These are phyloP conservation scores for Alosa sapidissima DNA, from an alignment of 2,797 vertebrate genomes.

Conservation along the genomic window DNA sequence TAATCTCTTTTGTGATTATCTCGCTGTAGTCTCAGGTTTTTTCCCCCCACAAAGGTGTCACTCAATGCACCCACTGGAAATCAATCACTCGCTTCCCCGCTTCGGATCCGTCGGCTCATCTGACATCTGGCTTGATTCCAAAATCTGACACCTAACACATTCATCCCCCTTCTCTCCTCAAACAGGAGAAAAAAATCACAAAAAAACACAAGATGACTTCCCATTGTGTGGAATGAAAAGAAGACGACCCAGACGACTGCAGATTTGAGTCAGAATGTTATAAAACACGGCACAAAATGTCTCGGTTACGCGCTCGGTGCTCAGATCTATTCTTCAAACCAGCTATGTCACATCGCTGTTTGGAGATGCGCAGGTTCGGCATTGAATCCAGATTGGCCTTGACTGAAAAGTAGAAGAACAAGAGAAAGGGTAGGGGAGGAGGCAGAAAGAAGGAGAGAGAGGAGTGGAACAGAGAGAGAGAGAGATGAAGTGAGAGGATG, in stretches of 20 bases:
- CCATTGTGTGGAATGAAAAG: neutral
- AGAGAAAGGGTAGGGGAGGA: neutral
- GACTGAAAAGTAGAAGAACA: slow-evolving; percentile 12
- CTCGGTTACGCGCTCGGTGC: neutral
- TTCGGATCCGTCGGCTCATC: neutral
- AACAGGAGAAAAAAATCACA: neutral
- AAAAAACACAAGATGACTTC: neutral
- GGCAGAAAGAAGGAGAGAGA: neutral
- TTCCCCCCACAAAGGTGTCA: neutral
- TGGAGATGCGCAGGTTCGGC: neutral
- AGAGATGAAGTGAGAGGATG: slow-evolving; percentile 32
- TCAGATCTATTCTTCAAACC: neutral
- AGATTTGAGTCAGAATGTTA: neutral
- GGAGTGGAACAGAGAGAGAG: neutral
- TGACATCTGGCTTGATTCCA: neutral
- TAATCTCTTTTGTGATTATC: neutral
- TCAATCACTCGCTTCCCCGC: neutral
- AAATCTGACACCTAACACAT: neutral
- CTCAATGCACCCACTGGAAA: neutral
- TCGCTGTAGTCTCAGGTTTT: neutral
- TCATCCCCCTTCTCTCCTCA: neutral
- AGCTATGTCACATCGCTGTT: neutral
- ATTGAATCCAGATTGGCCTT: slow-evolving; percentile 4
- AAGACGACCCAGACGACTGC: neutral
- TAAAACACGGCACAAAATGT: slow-evolving; percentile 19